Evolutionary conservation across 2,888 invertebrate species (phyloP), one percentile per base, ranked within the genome.

Genomic region (Cephonodes hylas): DNA sequence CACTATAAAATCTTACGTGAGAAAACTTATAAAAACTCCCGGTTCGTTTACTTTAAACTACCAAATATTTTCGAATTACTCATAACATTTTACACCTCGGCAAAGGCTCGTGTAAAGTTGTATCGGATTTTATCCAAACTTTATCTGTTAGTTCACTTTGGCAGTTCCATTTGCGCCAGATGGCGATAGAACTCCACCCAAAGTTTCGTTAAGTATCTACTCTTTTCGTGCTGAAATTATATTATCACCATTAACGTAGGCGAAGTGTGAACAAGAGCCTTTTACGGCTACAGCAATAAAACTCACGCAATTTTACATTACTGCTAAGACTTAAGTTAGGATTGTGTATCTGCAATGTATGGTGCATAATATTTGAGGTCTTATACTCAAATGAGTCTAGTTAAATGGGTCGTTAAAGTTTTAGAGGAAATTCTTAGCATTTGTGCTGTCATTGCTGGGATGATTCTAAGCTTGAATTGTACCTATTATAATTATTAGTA

Each of bases 81-180:
- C 34, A 23, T 10, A 46, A 46, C 18, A 59, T 45, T 45, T 31
- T 18, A 27, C 18, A 60, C 20, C 38, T 34, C 8, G 15, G 5
- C 15, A 23, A 64, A 65, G 66, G 67, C 72, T 71, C 66, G 66
- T 74, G 72, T 72, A 68, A 76, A 80, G 74, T 81, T 78, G 72
- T 76, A 80, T 81, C 80, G 71, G 76, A 81, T 81, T 81, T 80
- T 78, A 72, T 70, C 65, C 64, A 38, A 73, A 70, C 69, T 71
- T 71, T 70, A 70, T 73, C 68, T 64, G 69, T 73, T 68, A 73
- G 69, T 73, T 84, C 77, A 74, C 79, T 85, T 84, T 88, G 88
- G 85, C 88, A 83, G 76, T 73, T 86, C 85, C 82, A 83, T 83
- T 84, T 76, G 81, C 73, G 76, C 80, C 87, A 86, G 86, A 82